phyloP scores from a whole-genome alignment of 2,888 invertebrate genomes.

The Mesorhabditis sp. region DNA sequence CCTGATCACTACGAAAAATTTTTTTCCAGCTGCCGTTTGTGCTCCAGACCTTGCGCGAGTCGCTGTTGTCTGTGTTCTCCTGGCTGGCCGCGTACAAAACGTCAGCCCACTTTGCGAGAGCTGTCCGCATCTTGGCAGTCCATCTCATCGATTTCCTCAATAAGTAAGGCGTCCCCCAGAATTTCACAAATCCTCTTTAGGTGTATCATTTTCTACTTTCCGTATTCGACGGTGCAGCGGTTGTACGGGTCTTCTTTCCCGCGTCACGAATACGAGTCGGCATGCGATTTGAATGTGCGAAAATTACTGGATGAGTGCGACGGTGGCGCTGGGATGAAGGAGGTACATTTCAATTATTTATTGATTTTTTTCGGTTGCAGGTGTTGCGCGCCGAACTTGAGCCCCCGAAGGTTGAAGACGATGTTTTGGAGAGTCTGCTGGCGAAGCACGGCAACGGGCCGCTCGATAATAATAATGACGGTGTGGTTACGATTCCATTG shows the following conservation, averaged over 20 bases:
- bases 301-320: neutral
- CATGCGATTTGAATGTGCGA: neutral
- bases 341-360: neutral
- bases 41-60: conserved; percentile 25
- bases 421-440: neutral
- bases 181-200: neutral
- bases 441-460: neutral
- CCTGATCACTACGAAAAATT: conserved; percentile 3
- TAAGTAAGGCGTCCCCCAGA: neutral
- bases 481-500: no score
- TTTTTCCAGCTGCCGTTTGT: conserved; percentile 24
- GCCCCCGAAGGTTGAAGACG: conserved; percentile 5
- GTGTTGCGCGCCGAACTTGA: neutral
- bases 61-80: conserved; percentile 28
- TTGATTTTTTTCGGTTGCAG: neutral
- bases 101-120: conserved; percentile 26
- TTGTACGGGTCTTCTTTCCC: neutral
- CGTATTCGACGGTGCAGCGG: neutral
- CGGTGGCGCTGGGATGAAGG: neutral
- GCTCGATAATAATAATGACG: no score
- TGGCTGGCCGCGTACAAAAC: conserved; percentile 32
- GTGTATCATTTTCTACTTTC: conserved; percentile 2
- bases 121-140: conserved; percentile 28
- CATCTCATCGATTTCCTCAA: conserved; percentile 29
- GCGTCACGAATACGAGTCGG: neutral